phyloP scores from a whole-genome alignment of 2,797 vertebrate genomes.

The Hyperoplus lanceolatus region DNA sequence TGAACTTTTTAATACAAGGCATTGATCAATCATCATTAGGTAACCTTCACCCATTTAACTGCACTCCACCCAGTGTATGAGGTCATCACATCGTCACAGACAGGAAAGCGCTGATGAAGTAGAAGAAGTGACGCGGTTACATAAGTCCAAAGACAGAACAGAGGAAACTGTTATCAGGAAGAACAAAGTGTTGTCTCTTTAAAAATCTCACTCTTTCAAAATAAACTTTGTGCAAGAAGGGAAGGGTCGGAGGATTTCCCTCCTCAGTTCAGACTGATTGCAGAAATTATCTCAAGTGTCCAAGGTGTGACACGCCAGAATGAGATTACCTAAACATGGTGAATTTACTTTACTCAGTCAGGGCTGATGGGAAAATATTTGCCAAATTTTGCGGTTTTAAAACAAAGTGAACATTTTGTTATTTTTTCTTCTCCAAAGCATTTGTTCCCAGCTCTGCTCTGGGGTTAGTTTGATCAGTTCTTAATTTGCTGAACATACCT shows the following conservation, averaged over 20 bases:
- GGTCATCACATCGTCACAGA: neutral
- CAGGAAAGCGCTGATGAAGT: neutral
- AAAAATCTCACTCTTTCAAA: neutral
- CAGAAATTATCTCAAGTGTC: neutral
- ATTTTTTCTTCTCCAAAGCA: too few species aligned
- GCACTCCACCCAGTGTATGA: neutral
- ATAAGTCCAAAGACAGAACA: neutral
- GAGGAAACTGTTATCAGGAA: neutral
- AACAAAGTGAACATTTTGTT: too few species aligned
- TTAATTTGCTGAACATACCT: too few species aligned
- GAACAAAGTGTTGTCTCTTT: neutral
- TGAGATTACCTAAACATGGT: conserved; percentile 9
- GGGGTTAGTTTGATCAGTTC: too few species aligned
- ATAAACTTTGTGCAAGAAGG: neutral
- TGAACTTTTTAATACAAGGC: neutral
- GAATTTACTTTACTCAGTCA: neutral
- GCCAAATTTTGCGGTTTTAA: too few species aligned
- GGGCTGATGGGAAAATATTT: neutral
- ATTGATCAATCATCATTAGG: neutral
- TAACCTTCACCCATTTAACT: neutral
- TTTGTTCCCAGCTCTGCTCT: neutral
- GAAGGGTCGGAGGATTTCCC: neutral
- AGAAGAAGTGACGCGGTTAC: conserved; percentile 1
- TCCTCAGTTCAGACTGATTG: neutral
- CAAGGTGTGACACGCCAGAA: neutral